These are phyloP conservation scores for Phylloscopus collybita DNA, from an alignment of 2,797 vertebrate species.

Conservation along the genomic window DNA sequence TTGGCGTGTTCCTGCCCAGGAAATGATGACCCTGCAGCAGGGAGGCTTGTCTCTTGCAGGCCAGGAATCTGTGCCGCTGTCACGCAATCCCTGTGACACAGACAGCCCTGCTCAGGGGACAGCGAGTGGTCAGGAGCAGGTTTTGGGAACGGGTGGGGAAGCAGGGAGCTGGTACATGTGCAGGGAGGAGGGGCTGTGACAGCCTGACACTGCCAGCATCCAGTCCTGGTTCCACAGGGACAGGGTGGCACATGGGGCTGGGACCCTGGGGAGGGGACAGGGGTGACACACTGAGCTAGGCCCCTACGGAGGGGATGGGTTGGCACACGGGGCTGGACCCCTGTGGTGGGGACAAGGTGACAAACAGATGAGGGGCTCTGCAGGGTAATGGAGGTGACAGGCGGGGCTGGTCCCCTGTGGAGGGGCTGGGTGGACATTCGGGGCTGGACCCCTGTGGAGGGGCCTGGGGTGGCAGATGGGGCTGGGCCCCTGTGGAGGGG, in stretches of 20 bases:
- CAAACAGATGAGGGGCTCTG: no score
- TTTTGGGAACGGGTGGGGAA: neutral
- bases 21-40: neutral
- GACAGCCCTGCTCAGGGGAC: neutral
- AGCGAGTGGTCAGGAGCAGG: neutral
- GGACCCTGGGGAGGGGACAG: neutral
- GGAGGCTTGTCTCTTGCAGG: neutral
- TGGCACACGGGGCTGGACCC: neutral
- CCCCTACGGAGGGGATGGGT: fast-evolving
- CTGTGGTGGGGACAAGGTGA: neutral
- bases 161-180: neutral
- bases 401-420: fast-evolving
- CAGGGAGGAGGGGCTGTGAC: neutral
- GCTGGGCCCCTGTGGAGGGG: neutral
- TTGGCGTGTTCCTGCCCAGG: neutral
- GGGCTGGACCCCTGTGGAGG: no score
- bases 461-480: fast-evolving
- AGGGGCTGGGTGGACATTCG: neutral
- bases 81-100: neutral
- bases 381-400: neutral
- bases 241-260: fast-evolving
- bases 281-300: neutral
- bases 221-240: neutral
- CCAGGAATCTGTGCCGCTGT: neutral
- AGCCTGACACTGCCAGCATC: neutral